Base-by-base conservation (phyloP, 2,113 vertebrate genomes). In the Helogale parvula region DNA sequence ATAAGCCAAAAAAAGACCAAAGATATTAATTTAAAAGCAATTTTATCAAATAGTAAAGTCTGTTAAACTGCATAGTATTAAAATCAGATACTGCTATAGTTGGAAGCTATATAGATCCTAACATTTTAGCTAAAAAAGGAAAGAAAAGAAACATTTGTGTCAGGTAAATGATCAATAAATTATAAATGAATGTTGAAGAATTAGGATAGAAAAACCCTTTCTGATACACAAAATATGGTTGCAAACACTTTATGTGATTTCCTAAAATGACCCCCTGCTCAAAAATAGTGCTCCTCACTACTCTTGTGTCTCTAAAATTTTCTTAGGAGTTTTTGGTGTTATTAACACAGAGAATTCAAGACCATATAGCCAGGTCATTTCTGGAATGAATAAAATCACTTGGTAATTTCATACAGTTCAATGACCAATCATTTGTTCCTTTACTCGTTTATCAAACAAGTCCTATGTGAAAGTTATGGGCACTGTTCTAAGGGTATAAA, bases 151-250 rank as follows among this genome's bases (percentile, higher is more conserved):
- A 88, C 35, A 74, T 47, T 89, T 86, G 19, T 45, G 23, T 74
- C 68, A 93, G 68, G 29, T 71, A 96, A 87, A 68, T 66, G 79
- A 92, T 71, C 92, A 65, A 47, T 47, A 63, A 68, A 86, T 47
- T 45, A 66, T 60, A 66, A 97, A 31, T 77, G 25, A 86, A 86
- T 90, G 3, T 21, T 93, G 90, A 35, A 69, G 10, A 93, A 29
- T 0, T 79, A 77, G 1, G n/a, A n/a, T 74, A 83, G 35, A 1
- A 92, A 60, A 96, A 45, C 14, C 89, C 63, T 84, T 94, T n/a
- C 35, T 29, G 21, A 31, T 57, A 54, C 1, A 38, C 13, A 45
- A 94, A 93, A 69, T 82, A 63, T 2, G 35, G 29, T 71, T 76
- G 15, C 45, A 93, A 72, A 89, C 1, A 47, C 74, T 82, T 93